These are phyloP conservation scores for Platyrinchus mystaceus DNA, from an alignment of 2,797 vertebrate genomes.

Conservation along the genomic window DNA sequence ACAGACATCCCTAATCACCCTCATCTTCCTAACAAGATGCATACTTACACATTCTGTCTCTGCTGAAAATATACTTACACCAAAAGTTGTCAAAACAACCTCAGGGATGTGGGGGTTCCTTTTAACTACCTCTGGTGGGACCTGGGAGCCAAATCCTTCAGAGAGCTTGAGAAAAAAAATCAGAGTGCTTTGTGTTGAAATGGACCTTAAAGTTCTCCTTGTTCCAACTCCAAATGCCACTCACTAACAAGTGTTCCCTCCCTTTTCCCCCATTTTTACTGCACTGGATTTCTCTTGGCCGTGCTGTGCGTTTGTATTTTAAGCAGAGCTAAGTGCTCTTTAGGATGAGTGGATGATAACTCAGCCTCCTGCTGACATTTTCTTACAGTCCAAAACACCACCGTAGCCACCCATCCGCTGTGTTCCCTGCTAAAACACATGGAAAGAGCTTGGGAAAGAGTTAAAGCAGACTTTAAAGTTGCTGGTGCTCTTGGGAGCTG, in stretches of 20 bases:
- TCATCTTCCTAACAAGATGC: rapidly evolving
- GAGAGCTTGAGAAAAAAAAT: neutral
- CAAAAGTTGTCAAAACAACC: neutral
- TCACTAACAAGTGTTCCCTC: neutral
- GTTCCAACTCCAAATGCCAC: neutral
- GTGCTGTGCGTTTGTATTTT: neutral
- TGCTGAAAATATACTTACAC: neutral
- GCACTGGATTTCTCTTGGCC: neutral
- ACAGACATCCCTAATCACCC: neutral
- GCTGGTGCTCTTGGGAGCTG: neutral
- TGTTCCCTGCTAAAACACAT: neutral
- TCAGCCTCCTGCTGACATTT: neutral
- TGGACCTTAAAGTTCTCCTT: neutral
- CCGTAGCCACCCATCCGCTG: neutral
- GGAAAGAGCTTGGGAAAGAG: neutral
- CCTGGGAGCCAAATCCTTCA: neutral
- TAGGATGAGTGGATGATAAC: neutral
- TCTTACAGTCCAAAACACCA: neutral
- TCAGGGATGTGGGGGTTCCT: neutral
- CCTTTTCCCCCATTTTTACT: neutral
- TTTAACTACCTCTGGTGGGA: neutral
- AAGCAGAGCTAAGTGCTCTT: neutral
- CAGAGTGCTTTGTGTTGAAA: neutral
- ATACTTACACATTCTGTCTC: neutral
- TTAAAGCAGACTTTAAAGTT: neutral